phyloP scores from a whole-genome alignment of 1,140 invertebrate species.

The Diplogasteroides magnus region DNA sequence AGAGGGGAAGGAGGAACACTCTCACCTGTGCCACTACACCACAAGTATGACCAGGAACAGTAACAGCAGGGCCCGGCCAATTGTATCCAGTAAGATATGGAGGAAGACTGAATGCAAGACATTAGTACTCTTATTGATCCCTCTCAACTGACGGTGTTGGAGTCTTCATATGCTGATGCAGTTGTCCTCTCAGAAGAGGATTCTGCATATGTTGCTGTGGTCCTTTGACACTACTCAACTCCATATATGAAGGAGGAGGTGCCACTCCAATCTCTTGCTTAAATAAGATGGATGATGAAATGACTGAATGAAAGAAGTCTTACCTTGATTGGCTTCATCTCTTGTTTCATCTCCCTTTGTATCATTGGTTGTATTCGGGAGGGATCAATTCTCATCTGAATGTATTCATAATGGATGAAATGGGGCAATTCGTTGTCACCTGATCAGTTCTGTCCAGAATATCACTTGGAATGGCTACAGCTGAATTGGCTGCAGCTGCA shows the following conservation, averaged over 20 bases:
- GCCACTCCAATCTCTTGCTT: slow-evolving; percentile 30
- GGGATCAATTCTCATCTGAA: slow-evolving; percentile 6
- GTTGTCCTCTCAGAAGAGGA: slow-evolving; percentile 39
- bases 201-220: slow-evolving; percentile 35
- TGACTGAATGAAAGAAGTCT: slow-evolving; percentile 6
- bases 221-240: slow-evolving; percentile 44
- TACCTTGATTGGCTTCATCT: slow-evolving; percentile 17
- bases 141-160: background rate
- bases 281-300: slow-evolving; percentile 19
- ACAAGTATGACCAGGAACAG: too few relatives aligned
- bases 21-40: too few relatives aligned
- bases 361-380: background rate
- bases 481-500: slow-evolving; percentile 1
- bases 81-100: too few relatives aligned
- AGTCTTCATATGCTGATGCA: background rate
- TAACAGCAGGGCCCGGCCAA: too few relatives aligned
- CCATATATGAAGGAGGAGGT: slow-evolving; percentile 47
- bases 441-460: slow-evolving; percentile 42
- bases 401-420: background rate
- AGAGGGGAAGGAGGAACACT: too few relatives aligned
- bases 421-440: slow-evolving; percentile 28
- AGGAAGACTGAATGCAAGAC: too few relatives aligned
- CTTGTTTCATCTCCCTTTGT: slow-evolving; percentile 21
- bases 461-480: slow-evolving; percentile 33
- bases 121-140: too few relatives aligned